A percentile compares a stretch with the other conserved stretches of the same genome.
Evolutionary conservation across 2,113 vertebrate genomes (phyloP).

Genomic region (Arothron firmamentum): DNA sequence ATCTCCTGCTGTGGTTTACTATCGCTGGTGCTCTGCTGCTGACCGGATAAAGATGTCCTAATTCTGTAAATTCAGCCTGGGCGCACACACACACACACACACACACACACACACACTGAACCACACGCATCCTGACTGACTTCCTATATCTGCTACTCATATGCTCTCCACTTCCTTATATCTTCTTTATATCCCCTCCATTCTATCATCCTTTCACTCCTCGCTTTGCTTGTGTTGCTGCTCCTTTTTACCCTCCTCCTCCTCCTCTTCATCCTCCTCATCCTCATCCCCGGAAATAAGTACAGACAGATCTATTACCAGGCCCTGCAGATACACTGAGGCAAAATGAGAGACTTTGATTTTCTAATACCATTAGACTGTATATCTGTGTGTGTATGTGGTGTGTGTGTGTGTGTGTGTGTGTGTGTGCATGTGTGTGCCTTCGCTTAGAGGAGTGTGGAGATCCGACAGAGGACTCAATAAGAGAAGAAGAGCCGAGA

Average conservation of each 20-base stretch:
- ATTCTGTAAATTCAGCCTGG: constrained; percentile 42
- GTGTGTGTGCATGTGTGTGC: constrained; percentile 17
- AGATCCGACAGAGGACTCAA: constrained; percentile 82
- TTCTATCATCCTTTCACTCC: constrained; percentile 24
- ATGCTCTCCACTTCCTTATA: constrained; percentile 28
- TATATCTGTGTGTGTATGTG: constrained; percentile 32
- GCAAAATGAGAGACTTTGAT: constrained; percentile 87
- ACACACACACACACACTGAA: constrained; percentile 23
- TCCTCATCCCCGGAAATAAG: constrained; percentile 54
- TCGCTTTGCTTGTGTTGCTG: constrained; percentile 17
- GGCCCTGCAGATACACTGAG: constrained; percentile 78
- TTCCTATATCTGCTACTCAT: constrained; percentile 42
- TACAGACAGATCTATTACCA: constrained; percentile 69
- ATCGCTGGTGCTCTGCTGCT: constrained; percentile 32
- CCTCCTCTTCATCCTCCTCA: constrained; percentile 8
- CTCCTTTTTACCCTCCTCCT: constrained; percentile 27
- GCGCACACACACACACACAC: constrained; percentile 25
- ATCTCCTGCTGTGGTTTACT: constrained; percentile 34
- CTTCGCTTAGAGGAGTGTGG: constrained; percentile 40
- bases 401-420: constrained; percentile 22
- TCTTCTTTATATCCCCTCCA: constrained; percentile 32
- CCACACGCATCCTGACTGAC: constrained; percentile 48
- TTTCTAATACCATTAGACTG: constrained; percentile 92
- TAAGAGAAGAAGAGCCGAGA: constrained; percentile 91
- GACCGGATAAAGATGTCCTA: constrained; percentile 48